A percentile compares a stretch with the other conserved stretches of the same genome.
Conservation (phyloP, 2,797 vertebrate species). For the Cryptoblepharus egeriae region DNA sequence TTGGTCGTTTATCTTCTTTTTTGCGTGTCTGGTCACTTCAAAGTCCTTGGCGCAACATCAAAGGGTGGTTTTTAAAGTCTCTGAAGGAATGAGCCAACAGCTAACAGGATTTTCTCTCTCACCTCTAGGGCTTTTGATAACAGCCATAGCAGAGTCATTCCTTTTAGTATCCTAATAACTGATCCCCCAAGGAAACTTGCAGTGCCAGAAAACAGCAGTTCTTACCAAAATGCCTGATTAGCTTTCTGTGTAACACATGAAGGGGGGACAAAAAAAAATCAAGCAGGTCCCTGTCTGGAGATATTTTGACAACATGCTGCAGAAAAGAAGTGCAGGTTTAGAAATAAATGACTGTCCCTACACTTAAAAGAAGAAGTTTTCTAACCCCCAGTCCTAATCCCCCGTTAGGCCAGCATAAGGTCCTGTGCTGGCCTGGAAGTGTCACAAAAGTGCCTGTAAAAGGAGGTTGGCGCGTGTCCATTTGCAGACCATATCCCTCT, state of each 20-base stretch:
- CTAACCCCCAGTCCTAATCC: no score
- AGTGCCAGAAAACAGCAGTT: conserved; percentile 24
- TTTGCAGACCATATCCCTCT: no score
- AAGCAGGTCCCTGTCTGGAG: not conserved
- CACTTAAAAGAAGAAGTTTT: not conserved
- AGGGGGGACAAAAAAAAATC: not conserved
- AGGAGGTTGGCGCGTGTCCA: no score
- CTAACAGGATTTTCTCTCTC: conserved; percentile 47
- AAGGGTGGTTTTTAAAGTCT: conserved; percentile 48
- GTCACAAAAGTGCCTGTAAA: no score
- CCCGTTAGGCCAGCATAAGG: no score
- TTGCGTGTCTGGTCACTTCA: conserved; percentile 23
- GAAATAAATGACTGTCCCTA: not conserved
- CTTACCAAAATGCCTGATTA: conserved; percentile 33
- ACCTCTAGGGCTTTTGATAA: conserved; percentile 14
- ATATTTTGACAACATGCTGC: not conserved
- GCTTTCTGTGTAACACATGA: not conserved
- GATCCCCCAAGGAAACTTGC: conserved; percentile 33
- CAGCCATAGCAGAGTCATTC: conserved; percentile 31
- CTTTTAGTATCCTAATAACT: conserved; percentile 16
- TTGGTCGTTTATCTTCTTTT: conserved; percentile 6
- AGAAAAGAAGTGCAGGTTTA: not conserved
- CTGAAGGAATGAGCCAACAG: conserved; percentile 10
- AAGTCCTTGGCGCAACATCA: conserved; percentile 36
- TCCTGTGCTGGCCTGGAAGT: no score